Conservation (phyloP, 53 echinoderm and acorn worm genomes). For the Antedon mediterranea region DNA sequence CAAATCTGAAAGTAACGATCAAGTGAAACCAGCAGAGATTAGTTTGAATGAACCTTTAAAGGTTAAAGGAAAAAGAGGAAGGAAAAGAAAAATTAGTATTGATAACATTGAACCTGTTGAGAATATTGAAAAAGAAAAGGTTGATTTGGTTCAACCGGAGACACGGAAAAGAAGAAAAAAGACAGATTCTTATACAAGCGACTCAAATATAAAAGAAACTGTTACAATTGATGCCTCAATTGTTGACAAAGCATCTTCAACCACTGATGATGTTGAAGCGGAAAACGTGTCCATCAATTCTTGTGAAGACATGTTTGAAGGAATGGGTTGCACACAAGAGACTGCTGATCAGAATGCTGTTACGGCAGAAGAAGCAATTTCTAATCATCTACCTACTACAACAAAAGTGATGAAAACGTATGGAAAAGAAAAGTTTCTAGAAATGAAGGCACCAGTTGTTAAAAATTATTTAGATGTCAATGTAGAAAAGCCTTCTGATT, state of each 20-base stretch:
- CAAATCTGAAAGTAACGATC: background rate
- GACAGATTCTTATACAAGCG: background rate
- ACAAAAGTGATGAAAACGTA: slow-evolving; percentile 2
- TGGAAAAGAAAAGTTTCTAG: background rate
- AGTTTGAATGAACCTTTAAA: background rate
- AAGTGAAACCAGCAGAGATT: background rate
- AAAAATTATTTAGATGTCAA: background rate
- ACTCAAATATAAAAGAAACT: background rate
- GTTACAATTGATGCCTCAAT: background rate
- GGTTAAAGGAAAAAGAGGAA: slow-evolving; percentile 5
- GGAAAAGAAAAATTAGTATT: background rate
- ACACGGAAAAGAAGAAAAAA: slow-evolving; percentile 8
- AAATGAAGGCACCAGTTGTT: background rate
- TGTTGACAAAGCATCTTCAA: background rate
- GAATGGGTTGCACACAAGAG: background rate
- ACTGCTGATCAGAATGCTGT: background rate
- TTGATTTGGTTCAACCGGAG: background rate
- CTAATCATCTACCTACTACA: background rate
- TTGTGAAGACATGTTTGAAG: slow-evolving; percentile 10
- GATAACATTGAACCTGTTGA: background rate
- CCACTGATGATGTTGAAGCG: background rate
- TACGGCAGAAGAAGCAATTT: background rate
- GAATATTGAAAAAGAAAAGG: background rate
- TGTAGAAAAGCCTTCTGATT: background rate
- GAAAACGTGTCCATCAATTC: background rate